These are phyloP conservation scores for Pectinophora gossypiella DNA, from an alignment of 1,140 invertebrate genomes.

Conservation along the genomic window DNA sequence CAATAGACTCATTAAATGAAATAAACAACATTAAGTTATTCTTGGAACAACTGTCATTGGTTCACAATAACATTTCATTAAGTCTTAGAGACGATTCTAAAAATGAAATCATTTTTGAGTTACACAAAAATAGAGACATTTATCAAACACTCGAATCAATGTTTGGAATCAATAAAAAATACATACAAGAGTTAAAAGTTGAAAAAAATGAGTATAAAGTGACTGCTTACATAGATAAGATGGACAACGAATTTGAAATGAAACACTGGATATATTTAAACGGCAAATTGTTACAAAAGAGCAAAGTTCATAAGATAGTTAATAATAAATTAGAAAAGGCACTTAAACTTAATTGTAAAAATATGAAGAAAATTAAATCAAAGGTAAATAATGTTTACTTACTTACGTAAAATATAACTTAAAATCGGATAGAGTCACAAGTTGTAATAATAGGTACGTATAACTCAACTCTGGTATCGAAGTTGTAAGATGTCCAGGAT, in stretches of 20 bases:
- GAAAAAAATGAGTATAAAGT: conserved; percentile 73
- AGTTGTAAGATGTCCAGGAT: no score
- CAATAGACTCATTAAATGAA: conserved; percentile 73
- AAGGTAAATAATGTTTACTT: conserved; percentile 37
- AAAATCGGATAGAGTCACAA: no score
- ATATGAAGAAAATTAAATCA: conserved; percentile 22
- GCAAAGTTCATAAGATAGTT: conserved; percentile 74
- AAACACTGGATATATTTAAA: conserved; percentile 81
- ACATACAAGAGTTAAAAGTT: conserved; percentile 70
- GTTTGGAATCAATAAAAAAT: conserved; percentile 59
- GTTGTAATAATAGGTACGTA: no score
- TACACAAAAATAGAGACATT: conserved; percentile 73
- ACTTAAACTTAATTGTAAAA: background rate
- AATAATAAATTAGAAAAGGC: conserved; percentile 57
- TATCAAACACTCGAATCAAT: conserved; percentile 72
- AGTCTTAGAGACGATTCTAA: conserved; percentile 78
- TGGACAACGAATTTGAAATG: conserved; percentile 57
- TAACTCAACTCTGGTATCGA: no score
- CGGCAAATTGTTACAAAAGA: conserved; percentile 74
- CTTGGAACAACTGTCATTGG: conserved; percentile 77
- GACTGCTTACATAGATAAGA: conserved; percentile 75
- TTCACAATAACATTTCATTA: conserved; percentile 77
- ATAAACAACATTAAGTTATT: conserved; percentile 75
- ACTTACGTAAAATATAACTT: conserved; percentile 1
- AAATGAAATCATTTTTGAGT: conserved; percentile 75